Conservation (phyloP, 2,113 vertebrate species). For the Python bivittatus region DNA sequence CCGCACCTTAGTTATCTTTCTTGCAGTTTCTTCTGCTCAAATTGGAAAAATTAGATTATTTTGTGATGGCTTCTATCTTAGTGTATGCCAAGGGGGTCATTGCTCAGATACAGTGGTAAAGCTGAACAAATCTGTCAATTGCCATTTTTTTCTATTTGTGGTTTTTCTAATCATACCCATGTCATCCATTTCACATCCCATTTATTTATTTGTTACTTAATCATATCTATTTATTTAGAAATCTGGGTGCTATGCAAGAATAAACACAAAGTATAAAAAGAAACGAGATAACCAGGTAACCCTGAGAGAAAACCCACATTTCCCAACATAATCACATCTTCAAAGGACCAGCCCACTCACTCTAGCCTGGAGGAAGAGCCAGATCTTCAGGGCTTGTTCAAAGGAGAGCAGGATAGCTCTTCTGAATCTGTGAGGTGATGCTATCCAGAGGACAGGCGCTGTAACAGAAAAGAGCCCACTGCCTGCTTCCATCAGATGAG, state of each 20-base stretch:
- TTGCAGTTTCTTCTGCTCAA: background rate
- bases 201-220: background rate
- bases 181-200: background rate
- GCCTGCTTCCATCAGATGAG: background rate
- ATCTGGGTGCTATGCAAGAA: background rate
- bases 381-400: background rate
- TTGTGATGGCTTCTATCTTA: background rate
- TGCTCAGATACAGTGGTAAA: background rate
- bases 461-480: background rate
- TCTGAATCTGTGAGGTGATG: background rate
- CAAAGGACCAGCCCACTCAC: background rate
- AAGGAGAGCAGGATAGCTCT: background rate
- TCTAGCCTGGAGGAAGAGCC: background rate
- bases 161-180: background rate
- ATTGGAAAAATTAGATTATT: background rate
- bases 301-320: background rate
- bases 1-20: background rate
- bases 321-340: background rate
- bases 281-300: background rate
- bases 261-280: background rate
- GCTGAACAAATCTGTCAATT: background rate
- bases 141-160: background rate
- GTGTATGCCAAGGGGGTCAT: background rate
- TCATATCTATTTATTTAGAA: background rate
- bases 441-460: background rate